phyloP scores from a whole-genome alignment of 2,113 vertebrate species.

The Alces alces region DNA sequence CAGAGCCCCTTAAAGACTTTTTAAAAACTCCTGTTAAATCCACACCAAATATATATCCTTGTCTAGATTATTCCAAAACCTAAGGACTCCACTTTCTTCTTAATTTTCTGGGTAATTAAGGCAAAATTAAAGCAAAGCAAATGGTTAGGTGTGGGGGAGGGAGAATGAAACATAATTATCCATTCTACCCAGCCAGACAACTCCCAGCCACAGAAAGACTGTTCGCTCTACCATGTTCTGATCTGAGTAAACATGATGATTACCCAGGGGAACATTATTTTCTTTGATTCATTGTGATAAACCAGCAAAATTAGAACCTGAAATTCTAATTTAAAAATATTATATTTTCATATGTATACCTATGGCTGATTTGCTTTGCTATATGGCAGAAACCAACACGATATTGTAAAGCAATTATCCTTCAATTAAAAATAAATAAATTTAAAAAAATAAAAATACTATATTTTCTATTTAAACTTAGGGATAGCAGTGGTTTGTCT shows the following conservation, averaged over 20 bases:
- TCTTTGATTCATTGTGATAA: background rate
- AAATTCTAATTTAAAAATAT: background rate
- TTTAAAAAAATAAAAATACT: background rate
- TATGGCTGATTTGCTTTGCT: background rate
- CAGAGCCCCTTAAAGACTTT: background rate
- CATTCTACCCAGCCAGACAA: background rate
- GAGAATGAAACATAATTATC: background rate
- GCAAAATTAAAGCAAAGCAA: conserved; percentile 34
- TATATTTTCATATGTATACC: background rate
- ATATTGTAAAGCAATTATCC: background rate
- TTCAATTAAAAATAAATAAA: background rate
- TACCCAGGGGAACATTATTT: background rate
- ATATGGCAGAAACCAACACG: background rate
- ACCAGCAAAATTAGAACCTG: background rate
- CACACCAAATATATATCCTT: background rate
- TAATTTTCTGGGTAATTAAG: conserved; percentile 43
- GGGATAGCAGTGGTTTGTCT: background rate
- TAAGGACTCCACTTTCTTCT: background rate
- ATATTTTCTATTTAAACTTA: background rate
- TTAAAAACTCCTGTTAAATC: background rate
- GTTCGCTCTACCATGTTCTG: background rate
- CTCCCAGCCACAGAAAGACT: background rate
- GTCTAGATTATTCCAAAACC: background rate
- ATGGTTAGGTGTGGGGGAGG: background rate
- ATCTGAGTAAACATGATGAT: background rate